These are phyloP conservation scores for Hirundichthys speculiger DNA, from an alignment of 2,113 vertebrate genomes.

Conservation along the genomic window DNA sequence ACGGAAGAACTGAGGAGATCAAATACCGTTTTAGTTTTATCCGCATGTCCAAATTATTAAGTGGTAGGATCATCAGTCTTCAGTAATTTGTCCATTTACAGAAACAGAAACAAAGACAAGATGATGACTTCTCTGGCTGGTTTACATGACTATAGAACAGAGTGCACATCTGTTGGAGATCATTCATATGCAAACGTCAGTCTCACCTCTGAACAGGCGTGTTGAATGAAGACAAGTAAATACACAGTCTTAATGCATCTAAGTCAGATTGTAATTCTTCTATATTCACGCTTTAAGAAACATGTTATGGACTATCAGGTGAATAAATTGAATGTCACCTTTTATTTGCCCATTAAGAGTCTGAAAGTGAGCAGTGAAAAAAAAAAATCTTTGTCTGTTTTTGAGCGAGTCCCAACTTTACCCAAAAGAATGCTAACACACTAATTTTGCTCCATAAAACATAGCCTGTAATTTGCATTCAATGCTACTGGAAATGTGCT, in stretches of 20 bases:
- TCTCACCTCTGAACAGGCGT: too few species aligned
- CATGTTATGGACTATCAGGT: slow-evolving; percentile 52
- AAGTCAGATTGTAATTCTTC: too few species aligned
- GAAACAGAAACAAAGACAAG: background rate
- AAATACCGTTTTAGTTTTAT: too few species aligned
- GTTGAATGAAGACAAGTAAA: too few species aligned
- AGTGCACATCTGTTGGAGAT: too few species aligned
- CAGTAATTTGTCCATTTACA: background rate
- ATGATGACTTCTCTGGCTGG: background rate
- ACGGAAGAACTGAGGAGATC: background rate
- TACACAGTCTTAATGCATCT: too few species aligned
- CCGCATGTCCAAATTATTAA: background rate
- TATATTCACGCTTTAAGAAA: slow-evolving; percentile 24
- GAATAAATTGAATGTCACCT: slow-evolving; percentile 44
- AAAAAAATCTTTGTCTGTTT: slow-evolving; percentile 45
- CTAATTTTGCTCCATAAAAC: too few species aligned
- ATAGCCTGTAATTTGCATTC: too few species aligned
- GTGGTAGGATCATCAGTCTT: background rate
- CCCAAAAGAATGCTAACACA: background rate
- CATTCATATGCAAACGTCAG: too few species aligned
- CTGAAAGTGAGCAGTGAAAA: slow-evolving; percentile 61
- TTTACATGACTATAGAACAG: slow-evolving; percentile 6
- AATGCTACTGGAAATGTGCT: slow-evolving; percentile 14
- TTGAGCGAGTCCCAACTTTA: slow-evolving; percentile 26
- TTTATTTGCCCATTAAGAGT: slow-evolving; percentile 65